Conservation (phyloP, 2,797 vertebrate species). For the Danio aesculapii region DNA sequence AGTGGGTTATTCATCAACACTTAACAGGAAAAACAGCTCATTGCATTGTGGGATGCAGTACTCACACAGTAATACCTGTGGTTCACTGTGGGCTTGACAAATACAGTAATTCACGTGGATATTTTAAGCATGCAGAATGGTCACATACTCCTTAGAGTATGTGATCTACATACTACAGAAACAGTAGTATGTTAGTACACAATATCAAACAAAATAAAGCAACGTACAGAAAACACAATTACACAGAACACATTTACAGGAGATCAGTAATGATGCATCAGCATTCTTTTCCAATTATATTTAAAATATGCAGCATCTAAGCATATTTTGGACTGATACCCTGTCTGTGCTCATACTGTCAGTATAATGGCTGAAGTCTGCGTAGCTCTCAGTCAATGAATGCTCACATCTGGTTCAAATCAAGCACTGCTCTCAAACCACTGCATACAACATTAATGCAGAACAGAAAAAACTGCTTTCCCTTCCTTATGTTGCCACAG, state of each 20-base stretch:
- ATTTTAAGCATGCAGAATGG: neutral
- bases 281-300: neutral
- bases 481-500: slow-evolving; percentile 13
- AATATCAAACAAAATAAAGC: neutral
- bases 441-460: slow-evolving; percentile 43
- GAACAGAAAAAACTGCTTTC: slow-evolving; percentile 32
- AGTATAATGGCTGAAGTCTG: slow-evolving; percentile 20
- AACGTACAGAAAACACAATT: neutral
- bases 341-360: slow-evolving; percentile 27
- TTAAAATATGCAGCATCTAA: neutral
- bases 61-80: neutral
- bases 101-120: neutral
- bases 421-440: slow-evolving; percentile 53
- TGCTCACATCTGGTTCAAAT: slow-evolving; percentile 72
- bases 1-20: neutral
- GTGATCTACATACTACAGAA: neutral
- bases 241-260: neutral
- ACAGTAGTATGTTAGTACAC: neutral
- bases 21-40: too few species aligned
- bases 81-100: neutral
- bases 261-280: neutral
- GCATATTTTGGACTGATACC: neutral
- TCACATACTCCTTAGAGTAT: neutral
- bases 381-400: slow-evolving; percentile 57
- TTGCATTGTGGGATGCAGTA: neutral